A percentile compares a stretch with the other conserved stretches of the same genome.
Conservation (phyloP, 1,140 invertebrate genomes). For the Periplaneta americana region DNA sequence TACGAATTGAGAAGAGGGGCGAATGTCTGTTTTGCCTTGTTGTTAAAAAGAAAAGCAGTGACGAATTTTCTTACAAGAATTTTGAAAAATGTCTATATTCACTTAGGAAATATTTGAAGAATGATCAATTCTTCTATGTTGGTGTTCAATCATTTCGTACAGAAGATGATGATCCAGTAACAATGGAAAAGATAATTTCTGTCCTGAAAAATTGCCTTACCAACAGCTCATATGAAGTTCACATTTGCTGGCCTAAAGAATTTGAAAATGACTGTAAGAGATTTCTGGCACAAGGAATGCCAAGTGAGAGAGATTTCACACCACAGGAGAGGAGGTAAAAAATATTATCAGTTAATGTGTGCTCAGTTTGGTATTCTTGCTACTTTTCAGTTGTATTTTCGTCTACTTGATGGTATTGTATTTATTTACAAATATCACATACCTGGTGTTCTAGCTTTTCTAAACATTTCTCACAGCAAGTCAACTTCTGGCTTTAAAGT, state of each 20-base stretch:
- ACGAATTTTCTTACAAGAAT: background rate
- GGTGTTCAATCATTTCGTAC: background rate
- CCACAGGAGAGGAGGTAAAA: no score
- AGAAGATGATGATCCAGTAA: background rate
- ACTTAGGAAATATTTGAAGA: background rate
- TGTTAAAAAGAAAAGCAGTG: background rate
- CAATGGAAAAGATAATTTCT: background rate
- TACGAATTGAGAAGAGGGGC: background rate
- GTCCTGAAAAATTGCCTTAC: background rate
- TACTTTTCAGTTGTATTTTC: no score
- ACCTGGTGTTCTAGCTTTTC: no score
- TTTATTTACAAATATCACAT: no score
- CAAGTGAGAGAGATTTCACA: no score
- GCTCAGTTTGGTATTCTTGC: no score
- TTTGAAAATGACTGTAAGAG: background rate
- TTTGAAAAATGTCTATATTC: background rate
- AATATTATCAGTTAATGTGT: no score
- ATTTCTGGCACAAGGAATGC: no score
- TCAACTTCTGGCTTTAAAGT: no score
- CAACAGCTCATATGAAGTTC: background rate
- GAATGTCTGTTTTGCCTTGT: background rate
- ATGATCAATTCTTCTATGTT: background rate
- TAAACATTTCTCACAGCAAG: no score
- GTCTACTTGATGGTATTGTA: no score
- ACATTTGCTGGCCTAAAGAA: background rate